Evolutionary conservation across 2,113 vertebrate species (phyloP).

Genomic region (Elgaria multicarinata): DNA sequence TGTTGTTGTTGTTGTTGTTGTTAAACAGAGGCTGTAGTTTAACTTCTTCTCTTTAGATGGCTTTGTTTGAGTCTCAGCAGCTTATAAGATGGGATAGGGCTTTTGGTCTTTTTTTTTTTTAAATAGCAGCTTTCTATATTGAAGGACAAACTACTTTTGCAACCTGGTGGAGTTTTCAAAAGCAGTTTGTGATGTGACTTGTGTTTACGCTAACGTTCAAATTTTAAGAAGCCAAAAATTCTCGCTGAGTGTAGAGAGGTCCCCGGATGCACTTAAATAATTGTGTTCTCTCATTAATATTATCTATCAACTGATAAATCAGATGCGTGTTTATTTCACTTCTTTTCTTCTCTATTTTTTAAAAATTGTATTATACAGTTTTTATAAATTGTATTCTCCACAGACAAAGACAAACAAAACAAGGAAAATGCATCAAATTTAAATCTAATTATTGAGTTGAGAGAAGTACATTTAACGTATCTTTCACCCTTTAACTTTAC

Average conservation of each 20-base stretch:
- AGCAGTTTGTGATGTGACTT: background rate
- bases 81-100: background rate
- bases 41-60: no score
- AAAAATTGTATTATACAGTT: no score
- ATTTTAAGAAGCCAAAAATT: background rate
- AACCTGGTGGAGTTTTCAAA: background rate
- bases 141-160: background rate
- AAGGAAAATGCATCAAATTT: no score
- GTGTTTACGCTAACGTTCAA: background rate
- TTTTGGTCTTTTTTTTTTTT: background rate
- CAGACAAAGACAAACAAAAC: no score
- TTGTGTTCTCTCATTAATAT: background rate
- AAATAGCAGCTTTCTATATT: background rate
- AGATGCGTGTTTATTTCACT: background rate
- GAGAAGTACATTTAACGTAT: no score
- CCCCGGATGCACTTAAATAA: background rate
- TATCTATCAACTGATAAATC: background rate
- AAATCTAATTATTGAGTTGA: no score
- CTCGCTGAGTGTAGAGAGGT: background rate
- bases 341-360: background rate
- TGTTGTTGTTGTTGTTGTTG: no score
- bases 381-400: no score
- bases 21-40: background rate
- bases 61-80: no score
- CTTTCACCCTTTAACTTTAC: no score